Percentiles rank a stretch among this genome's conserved stretches.
Evolutionary conservation across 2,113 vertebrate genomes (phyloP).

Genomic region (Hypocryptadius cinnamomeus): DNA sequence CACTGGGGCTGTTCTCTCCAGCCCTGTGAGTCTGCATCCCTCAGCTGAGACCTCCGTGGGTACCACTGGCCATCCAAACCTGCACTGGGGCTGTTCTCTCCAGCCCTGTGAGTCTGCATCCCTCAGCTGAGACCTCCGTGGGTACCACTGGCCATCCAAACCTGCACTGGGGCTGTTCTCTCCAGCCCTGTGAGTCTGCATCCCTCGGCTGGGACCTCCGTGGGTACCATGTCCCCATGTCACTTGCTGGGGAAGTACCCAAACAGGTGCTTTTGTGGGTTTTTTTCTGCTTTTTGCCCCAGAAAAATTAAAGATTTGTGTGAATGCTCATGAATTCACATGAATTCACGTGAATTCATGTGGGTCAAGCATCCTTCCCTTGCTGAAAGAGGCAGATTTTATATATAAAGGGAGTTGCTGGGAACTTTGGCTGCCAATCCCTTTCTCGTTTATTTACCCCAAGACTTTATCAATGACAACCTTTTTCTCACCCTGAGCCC

Average conservation of each 20-base stretch:
- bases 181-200: fast-evolving
- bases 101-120: fast-evolving
- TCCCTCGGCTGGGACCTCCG: fast-evolving
- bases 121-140: fast-evolving
- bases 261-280: not conserved
- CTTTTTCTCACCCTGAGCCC: fast-evolving
- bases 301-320: not conserved
- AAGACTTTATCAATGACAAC: not conserved
- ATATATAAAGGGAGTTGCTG: not conserved
- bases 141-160: not conserved
- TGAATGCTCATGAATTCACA: fast-evolving
- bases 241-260: not conserved
- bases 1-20: fast-evolving
- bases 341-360: not conserved
- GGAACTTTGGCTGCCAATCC: not conserved
- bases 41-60: not conserved
- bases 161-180: fast-evolving
- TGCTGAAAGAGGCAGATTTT: not conserved
- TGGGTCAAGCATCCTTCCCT: not conserved
- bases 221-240: fast-evolving
- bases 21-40: fast-evolving
- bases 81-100: fast-evolving
- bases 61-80: not conserved
- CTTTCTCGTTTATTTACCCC: not conserved
- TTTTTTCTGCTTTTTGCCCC: not conserved